Evolutionary conservation across 1,140 invertebrate species (phyloP), one percentile per base, ranked within the genome.

Genomic region (Platyscapa corneri): DNA sequence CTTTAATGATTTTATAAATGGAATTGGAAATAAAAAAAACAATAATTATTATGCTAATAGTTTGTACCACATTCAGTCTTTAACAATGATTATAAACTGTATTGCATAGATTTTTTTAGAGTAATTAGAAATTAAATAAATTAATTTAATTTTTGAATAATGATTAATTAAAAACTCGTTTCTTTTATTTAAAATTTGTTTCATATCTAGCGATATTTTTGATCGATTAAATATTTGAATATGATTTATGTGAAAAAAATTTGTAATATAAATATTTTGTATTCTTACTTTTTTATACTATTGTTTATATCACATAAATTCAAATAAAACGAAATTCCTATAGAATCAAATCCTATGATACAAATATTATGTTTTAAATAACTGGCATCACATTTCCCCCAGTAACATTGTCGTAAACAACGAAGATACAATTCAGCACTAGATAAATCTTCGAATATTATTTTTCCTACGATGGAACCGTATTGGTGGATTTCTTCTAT

Each of bases 341-440:
- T 90, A 18, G 60, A 77, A n/a, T 92, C 90, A 1, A 89, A 74
- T 8, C 92, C 92, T 0, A 88, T 88, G 7, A 94, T 82, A 0
- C 86, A 88, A 42, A 94, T 80, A 1, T 89, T 90, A 49, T 91
- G 88, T 53, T 91, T 87, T 12, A 93, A 87, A 5, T 87, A 88
- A 18, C 42, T 37, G 23, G 82, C 86, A 49, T 90, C 87, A 42
- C 89, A 81, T 76, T 88, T 87, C 88, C 94, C 94, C 91, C 90
- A 94, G 74, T 92, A 90, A 83, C 93, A 91, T 75, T 95, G 94
- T 75, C 94, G 93, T 0, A 94, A 88, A 18, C 95, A 94, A 53
- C 94, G 93, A 23, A 94, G 87, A 67, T 92, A 93, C 16, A 95
- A 86, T 86, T 87, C 84, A 78, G 87, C 84, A 3, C 92, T 72